phyloP scores from a whole-genome alignment of 2,113 vertebrate genomes.

The Hippocampus guttulatus region DNA sequence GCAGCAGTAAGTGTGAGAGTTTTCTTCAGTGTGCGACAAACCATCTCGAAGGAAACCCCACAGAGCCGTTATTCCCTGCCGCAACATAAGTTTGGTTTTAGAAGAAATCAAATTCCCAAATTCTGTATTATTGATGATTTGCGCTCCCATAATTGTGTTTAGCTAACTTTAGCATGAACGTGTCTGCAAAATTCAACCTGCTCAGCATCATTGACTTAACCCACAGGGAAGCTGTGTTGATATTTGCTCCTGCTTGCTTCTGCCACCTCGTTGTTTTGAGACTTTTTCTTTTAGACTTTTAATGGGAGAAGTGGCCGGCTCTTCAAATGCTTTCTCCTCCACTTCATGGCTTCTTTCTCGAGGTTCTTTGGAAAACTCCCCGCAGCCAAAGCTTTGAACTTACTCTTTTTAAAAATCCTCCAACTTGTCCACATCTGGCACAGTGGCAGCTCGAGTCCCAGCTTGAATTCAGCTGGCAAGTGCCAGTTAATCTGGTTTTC shows the following conservation, averaged over 20 bases:
- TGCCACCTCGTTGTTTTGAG: conserved; percentile 16
- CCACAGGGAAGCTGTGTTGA: conserved; percentile 11
- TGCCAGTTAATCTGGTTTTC: conserved; percentile 45
- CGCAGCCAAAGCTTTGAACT: conserved; percentile 67
- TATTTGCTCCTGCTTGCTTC: conserved; percentile 20
- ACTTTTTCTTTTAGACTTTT: conserved; percentile 40
- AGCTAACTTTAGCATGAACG: conserved; percentile 15
- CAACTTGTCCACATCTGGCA: conserved; percentile 53
- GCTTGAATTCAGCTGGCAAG: conserved; percentile 36
- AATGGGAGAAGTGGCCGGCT: conserved; percentile 36
- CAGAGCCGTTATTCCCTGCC: conserved; percentile 5
- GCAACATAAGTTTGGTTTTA: conserved; percentile 23
- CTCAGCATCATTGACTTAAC: conserved; percentile 20
- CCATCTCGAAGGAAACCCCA: conserved; percentile 18
- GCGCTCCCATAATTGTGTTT: conserved; percentile 13
- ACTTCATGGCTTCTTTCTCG: conserved; percentile 40
- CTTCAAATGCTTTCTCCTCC: conserved; percentile 29
- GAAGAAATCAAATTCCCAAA: conserved; percentile 6
- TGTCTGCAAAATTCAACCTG: conserved; percentile 31
- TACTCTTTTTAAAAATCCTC: conserved; percentile 71
- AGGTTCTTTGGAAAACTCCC: conserved; percentile 64
- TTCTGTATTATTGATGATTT: conserved; percentile 37
- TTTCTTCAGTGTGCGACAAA: conserved; percentile 16
- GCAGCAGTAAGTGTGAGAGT: conserved; percentile 2
- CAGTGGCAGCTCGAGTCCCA: conserved; percentile 42